Percentiles rank a stretch among this genome's conserved stretches.
Evolutionary conservation across 2,797 vertebrate genomes (phyloP).

Genomic region (Pogoniulus pusillus): DNA sequence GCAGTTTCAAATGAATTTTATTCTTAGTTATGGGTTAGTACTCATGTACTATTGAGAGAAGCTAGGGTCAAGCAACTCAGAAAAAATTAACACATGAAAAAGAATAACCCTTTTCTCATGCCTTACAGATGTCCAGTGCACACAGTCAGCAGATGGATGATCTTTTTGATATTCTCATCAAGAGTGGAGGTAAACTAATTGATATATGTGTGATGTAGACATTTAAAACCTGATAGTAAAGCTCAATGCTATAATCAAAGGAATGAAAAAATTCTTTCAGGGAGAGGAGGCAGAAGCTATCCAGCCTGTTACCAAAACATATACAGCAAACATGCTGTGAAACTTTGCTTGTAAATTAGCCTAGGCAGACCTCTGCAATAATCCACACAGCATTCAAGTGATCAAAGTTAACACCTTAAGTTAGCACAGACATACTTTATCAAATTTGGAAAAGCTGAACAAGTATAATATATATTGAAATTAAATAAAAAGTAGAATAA

Average conservation of each 20-base stretch:
- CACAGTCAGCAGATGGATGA: slow-evolving; percentile 98
- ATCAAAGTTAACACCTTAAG: background rate
- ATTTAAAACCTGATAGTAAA: background rate
- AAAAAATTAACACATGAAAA: background rate
- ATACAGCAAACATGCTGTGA: background rate
- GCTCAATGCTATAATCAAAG: background rate
- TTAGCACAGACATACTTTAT: background rate
- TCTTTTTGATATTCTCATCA: slow-evolving; percentile 96
- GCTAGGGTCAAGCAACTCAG: background rate
- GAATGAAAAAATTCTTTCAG: background rate
- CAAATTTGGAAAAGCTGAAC: background rate
- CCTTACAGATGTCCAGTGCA: slow-evolving; percentile 81
- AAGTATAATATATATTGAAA: background rate
- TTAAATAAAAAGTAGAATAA: background rate
- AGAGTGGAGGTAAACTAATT: slow-evolving; percentile 88
- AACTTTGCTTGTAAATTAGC: background rate
- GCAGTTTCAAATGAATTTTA: background rate
- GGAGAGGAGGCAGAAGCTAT: background rate
- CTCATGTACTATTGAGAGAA: background rate
- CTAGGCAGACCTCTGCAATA: background rate
- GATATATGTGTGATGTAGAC: background rate
- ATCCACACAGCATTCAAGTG: background rate
- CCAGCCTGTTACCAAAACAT: background rate
- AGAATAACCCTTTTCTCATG: slow-evolving; percentile 36
- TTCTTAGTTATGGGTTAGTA: background rate